These are phyloP conservation scores for Notolepis coatsorum DNA, from an alignment of 2,797 vertebrate species.

Conservation along the genomic window DNA sequence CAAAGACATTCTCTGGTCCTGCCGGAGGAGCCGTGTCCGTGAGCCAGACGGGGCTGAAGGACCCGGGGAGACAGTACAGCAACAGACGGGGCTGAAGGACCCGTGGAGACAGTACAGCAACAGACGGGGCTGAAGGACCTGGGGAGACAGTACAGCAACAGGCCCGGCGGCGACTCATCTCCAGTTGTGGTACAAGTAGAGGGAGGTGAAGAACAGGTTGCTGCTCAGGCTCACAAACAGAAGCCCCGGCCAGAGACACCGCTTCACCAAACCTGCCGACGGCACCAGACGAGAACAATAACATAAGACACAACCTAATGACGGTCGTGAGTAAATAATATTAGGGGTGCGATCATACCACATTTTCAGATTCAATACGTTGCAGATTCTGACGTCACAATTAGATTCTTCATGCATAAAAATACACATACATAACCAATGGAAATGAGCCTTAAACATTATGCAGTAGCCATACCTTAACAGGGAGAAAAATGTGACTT, in stretches of 20 bases:
- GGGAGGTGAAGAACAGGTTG: constrained; percentile 86
- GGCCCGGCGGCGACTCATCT: constrained; percentile 52
- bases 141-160: constrained; percentile 1
- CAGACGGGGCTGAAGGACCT: neutral
- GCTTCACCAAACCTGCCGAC: constrained; percentile 76
- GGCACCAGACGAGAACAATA: neutral
- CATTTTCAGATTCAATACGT: too few species aligned
- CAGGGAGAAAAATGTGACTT: too few species aligned
- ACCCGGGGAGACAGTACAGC: constrained; percentile 3
- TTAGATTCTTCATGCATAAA: too few species aligned
- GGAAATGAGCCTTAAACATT: too few species aligned
- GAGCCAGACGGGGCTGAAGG: neutral
- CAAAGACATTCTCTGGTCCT: constrained; percentile 11
- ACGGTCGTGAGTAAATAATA: neutral
- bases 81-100: neutral
- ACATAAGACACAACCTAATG: neutral
- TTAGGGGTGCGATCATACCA: too few species aligned
- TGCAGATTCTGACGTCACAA: too few species aligned
- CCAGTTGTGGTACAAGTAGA: constrained; percentile 88
- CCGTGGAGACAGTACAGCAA: too few species aligned
- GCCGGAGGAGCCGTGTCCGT: constrained; percentile 11
- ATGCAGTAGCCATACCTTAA: too few species aligned
- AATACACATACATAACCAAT: too few species aligned
- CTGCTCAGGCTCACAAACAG: constrained; percentile 86
- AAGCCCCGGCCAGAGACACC: constrained; percentile 79